Conservation (phyloP, 2,113 vertebrate genomes). For the Oreotrochilus melanogaster region DNA sequence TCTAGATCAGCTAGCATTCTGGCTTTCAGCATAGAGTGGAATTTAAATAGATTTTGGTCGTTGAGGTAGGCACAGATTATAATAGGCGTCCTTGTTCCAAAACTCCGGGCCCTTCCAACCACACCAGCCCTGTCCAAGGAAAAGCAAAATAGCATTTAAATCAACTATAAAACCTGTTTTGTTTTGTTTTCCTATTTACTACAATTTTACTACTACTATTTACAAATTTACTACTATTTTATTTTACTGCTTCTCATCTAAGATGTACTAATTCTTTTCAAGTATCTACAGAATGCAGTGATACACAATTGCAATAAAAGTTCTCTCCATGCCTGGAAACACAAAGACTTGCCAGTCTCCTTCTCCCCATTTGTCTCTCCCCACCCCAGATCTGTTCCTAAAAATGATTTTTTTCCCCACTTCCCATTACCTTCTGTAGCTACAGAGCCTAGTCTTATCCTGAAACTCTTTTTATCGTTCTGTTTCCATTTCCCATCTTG, state of each 20-base stretch:
- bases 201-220: too few relatives aligned
- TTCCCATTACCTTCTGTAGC: neutral
- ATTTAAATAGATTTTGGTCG: constrained; percentile 85
- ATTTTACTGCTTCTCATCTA: neutral
- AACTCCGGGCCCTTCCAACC: constrained; percentile 96
- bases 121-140: constrained; percentile 90
- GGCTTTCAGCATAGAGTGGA: neutral
- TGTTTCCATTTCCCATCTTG: neutral
- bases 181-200: neutral
- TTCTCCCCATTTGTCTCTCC: too few relatives aligned
- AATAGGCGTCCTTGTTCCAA: constrained; percentile 94
- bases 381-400: neutral
- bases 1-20: neutral
- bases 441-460: neutral
- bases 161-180: rapidly evolving
- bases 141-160: neutral
- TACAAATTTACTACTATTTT: too few relatives aligned
- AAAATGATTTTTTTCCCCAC: neutral
- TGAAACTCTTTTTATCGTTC: neutral
- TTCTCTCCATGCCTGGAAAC: neutral
- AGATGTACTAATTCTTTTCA: neutral
- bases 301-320: neutral
- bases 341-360: neutral
- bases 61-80: constrained; percentile 96
- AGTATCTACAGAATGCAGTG: neutral